phyloP scores from a whole-genome alignment of 2,113 vertebrate species.

The Numida meleagris region DNA sequence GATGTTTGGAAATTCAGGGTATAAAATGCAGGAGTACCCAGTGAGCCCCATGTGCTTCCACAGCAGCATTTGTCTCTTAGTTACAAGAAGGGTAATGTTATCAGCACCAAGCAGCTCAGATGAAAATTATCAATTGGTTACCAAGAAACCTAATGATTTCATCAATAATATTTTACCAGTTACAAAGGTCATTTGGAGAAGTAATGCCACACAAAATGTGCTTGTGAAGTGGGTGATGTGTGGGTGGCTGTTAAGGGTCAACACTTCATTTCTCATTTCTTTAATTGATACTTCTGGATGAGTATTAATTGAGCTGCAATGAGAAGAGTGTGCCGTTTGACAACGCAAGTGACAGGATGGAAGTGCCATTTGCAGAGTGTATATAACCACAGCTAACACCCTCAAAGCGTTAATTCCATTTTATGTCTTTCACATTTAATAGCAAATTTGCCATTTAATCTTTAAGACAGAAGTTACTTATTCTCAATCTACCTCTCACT shows the following conservation, averaged over 20 bases:
- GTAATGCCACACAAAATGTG: slow-evolving; percentile 30
- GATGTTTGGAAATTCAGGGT: slow-evolving; percentile 7
- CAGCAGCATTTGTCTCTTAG: slow-evolving; percentile 65
- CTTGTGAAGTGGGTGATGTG: slow-evolving; percentile 25
- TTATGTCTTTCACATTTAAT: slow-evolving; percentile 80
- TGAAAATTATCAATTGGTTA: slow-evolving; percentile 64
- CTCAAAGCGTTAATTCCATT: slow-evolving; percentile 75
- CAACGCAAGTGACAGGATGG: slow-evolving; percentile 51
- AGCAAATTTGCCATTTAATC: slow-evolving; percentile 78
- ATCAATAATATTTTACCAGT: slow-evolving; percentile 64
- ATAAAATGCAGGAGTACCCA: slow-evolving; percentile 28
- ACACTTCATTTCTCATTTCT: slow-evolving; percentile 52
- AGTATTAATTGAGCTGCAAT: slow-evolving; percentile 60
- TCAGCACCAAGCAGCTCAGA: slow-evolving; percentile 55
- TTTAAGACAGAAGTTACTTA: slow-evolving; percentile 81
- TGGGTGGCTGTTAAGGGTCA: slow-evolving; percentile 44
- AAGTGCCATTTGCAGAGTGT: slow-evolving; percentile 43
- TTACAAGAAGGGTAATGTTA: slow-evolving; percentile 73
- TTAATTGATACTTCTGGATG: slow-evolving; percentile 55
- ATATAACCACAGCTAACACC: slow-evolving; percentile 46
- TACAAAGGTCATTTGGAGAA: slow-evolving; percentile 67
- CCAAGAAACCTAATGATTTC: slow-evolving; percentile 65
- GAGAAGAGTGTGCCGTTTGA: slow-evolving; percentile 49
- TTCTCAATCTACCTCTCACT: slow-evolving; percentile 77
- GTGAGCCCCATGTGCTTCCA: neutral